phyloP scores from a whole-genome alignment of 2,797 vertebrate species.

The Leptodactylus fallax region DNA sequence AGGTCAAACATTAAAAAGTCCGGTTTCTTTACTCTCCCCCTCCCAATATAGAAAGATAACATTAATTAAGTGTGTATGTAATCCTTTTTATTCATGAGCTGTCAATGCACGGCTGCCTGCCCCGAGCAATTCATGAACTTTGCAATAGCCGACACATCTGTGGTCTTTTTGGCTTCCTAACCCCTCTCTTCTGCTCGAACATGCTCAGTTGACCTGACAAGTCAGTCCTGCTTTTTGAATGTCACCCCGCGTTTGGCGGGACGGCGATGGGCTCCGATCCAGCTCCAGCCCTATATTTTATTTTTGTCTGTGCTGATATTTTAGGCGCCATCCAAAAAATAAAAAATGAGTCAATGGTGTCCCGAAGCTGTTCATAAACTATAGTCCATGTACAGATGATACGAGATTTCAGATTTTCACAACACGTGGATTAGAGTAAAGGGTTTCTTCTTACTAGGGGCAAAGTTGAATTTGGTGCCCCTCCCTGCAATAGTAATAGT shows the following conservation, averaged over 20 bases:
- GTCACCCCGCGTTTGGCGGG: constrained; percentile 14
- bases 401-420: not conserved
- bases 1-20: constrained; percentile 5
- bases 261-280: not conserved
- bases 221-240: constrained; percentile 23
- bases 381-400: not conserved
- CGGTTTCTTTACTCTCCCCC: not conserved
- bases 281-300: not conserved
- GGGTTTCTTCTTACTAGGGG: too few relatives aligned
- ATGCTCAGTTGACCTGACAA: constrained; percentile 28
- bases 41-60: not conserved
- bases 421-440: too few relatives aligned
- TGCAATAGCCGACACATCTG: constrained; percentile 39
- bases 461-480: too few relatives aligned
- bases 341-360: not conserved
- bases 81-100: constrained; percentile 30
- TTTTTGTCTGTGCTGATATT: not conserved
- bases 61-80: constrained; percentile 1
- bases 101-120: constrained; percentile 9
- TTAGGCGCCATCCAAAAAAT: constrained; percentile 1
- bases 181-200: constrained; percentile 14
- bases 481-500: too few relatives aligned
- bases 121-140: constrained; percentile 41
- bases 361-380: constrained; percentile 1
- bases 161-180: constrained; percentile 36